Conservation (phyloP, 1,140 invertebrate species). For the Bathynomus jamesi region DNA sequence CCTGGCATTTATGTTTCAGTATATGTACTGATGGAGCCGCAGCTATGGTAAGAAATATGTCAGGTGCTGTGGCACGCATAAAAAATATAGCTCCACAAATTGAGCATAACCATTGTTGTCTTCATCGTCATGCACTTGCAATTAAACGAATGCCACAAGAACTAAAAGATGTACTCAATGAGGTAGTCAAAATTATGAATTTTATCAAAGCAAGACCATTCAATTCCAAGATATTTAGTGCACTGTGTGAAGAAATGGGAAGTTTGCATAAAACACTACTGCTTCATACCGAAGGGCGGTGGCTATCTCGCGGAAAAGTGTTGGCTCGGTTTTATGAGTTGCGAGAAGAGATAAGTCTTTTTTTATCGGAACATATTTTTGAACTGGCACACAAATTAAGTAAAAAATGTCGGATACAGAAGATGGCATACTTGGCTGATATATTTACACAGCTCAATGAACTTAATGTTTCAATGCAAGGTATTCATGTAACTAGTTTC, state of each 20-base stretch:
- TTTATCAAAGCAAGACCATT: constrained; percentile 7
- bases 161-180: constrained; percentile 4
- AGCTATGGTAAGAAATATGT: neutral
- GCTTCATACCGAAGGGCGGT: constrained; percentile 9
- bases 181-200: constrained; percentile 13
- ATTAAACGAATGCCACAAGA: neutral
- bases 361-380: neutral
- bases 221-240: constrained; percentile 4
- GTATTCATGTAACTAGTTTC: too few relatives aligned
- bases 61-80: neutral
- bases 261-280: constrained; percentile 2
- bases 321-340: constrained; percentile 4
- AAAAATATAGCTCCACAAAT: neutral
- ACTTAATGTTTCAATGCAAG: too few relatives aligned
- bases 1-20: neutral
- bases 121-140: neutral
- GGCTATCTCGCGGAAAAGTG: constrained; percentile 4
- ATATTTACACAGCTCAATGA: too few relatives aligned
- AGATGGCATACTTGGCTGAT: too few relatives aligned
- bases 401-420: too few relatives aligned
- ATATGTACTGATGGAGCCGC: neutral
- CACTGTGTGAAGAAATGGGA: constrained; percentile 10
- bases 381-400: too few relatives aligned
- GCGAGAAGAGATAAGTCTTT: neutral
- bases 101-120: neutral